phyloP scores from a whole-genome alignment of 2,113 vertebrate species.

The Cyanoderma ruficeps region DNA sequence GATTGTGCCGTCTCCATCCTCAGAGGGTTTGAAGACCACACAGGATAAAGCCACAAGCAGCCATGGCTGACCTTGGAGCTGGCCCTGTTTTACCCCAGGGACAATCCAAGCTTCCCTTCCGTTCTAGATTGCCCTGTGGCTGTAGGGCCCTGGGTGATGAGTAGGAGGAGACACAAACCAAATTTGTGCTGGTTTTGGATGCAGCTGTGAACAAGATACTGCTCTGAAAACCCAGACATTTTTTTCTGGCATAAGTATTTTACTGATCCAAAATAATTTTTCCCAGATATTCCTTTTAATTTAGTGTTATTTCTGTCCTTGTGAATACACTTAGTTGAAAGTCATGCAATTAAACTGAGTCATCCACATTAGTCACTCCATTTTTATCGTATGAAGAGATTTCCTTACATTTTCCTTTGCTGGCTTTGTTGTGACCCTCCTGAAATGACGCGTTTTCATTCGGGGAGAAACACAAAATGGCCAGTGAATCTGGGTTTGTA shows the following conservation, averaged over 20 bases:
- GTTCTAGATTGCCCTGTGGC: background rate
- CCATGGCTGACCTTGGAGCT: background rate
- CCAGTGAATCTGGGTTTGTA: background rate
- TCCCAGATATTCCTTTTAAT: slow-evolving; percentile 15
- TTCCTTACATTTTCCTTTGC: slow-evolving; percentile 21
- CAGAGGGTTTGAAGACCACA: background rate
- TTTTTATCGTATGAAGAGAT: slow-evolving; percentile 46
- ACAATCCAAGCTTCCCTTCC: background rate
- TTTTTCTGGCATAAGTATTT: background rate
- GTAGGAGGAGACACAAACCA: background rate
- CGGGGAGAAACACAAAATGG: background rate
- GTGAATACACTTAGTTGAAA: slow-evolving; percentile 6
- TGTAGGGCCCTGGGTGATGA: background rate
- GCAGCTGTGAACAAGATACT: background rate
- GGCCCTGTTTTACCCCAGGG: background rate
- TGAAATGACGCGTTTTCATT: background rate
- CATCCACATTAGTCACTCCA: slow-evolving; percentile 48
- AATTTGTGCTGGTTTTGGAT: background rate
- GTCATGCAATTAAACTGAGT: slow-evolving; percentile 60
- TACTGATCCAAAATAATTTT: slow-evolving; percentile 26
- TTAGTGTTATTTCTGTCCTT: slow-evolving; percentile 44
- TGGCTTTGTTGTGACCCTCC: background rate
- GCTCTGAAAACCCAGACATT: background rate
- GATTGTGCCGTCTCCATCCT: background rate
- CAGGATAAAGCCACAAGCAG: background rate